Evolutionary conservation across 2,888 invertebrate species (phyloP).

Genomic region (Heteropelma amictum): DNA sequence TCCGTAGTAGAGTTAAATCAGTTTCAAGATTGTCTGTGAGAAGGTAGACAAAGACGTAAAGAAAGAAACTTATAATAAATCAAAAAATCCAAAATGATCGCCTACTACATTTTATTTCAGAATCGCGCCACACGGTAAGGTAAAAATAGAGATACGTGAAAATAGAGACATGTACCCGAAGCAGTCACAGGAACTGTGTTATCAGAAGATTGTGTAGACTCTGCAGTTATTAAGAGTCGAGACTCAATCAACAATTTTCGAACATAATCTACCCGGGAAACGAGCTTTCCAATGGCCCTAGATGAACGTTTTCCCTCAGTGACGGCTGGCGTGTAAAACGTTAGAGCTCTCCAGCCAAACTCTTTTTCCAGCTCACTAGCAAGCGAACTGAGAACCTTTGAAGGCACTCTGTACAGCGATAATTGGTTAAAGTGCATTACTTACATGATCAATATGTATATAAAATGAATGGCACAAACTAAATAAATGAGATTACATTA

Average conservation of each 20-base stretch:
- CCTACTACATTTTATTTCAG: background rate
- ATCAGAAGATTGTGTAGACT: background rate
- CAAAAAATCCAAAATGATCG: background rate
- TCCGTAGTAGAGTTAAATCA: background rate
- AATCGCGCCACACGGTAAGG: background rate
- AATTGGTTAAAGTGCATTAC: background rate
- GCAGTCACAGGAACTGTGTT: background rate
- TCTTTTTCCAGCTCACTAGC: background rate
- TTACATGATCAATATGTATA: conserved; percentile 1
- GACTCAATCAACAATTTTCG: background rate
- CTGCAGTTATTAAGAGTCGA: conserved; percentile 1
- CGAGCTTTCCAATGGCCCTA: background rate
- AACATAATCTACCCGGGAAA: background rate
- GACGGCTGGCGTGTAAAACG: background rate
- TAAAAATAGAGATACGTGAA: background rate
- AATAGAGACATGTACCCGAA: background rate
- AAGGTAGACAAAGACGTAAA: background rate
- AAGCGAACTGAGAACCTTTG: conserved; percentile 5
- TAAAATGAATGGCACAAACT: background rate
- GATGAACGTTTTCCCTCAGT: background rate
- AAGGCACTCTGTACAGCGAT: background rate
- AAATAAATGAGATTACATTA: background rate
- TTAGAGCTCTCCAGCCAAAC: conserved; percentile 3
- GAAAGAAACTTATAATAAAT: background rate
- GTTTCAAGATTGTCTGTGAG: background rate